phyloP scores from a whole-genome alignment of 2,888 invertebrate species.

The Stenodera caucasica region DNA sequence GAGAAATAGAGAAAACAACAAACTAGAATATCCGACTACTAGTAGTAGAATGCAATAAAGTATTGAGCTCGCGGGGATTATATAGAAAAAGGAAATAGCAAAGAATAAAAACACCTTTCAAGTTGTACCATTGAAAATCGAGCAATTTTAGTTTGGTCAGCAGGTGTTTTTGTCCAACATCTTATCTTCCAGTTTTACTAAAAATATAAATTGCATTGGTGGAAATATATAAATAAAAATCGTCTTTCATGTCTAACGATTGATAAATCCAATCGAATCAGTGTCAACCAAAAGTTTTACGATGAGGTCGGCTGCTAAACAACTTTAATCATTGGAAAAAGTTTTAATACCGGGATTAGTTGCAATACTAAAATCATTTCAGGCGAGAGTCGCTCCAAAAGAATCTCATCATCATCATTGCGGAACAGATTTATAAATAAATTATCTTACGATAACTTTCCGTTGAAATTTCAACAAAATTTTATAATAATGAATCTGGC shows the following conservation, averaged over 20 bases:
- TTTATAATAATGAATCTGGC: no score
- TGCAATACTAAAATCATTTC: not conserved
- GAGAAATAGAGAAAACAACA: slow-evolving; percentile 16
- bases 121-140: not conserved
- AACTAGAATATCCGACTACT: slow-evolving; percentile 15
- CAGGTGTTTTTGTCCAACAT: not conserved
- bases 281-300: not conserved
- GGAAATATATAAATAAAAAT: not conserved
- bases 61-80: slow-evolving; percentile 19
- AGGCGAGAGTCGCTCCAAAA: no score
- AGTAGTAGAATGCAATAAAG: slow-evolving; percentile 18
- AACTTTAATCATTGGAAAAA: slow-evolving; percentile 7
- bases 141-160: not conserved
- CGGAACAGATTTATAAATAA: not conserved
- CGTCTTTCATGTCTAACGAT: not conserved
- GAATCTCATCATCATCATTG: not conserved
- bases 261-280: slow-evolving; percentile 1
- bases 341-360: slow-evolving; percentile 15
- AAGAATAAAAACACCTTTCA: slow-evolving; percentile 2
- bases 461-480: no score
- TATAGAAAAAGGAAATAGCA: slow-evolving; percentile 8
- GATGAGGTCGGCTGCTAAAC: slow-evolving; percentile 7
- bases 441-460: not conserved
- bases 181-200: not conserved
- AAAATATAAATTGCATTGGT: not conserved